Base-by-base conservation (phyloP, 1,140 invertebrate species). In the Bombus difficillimus region DNA sequence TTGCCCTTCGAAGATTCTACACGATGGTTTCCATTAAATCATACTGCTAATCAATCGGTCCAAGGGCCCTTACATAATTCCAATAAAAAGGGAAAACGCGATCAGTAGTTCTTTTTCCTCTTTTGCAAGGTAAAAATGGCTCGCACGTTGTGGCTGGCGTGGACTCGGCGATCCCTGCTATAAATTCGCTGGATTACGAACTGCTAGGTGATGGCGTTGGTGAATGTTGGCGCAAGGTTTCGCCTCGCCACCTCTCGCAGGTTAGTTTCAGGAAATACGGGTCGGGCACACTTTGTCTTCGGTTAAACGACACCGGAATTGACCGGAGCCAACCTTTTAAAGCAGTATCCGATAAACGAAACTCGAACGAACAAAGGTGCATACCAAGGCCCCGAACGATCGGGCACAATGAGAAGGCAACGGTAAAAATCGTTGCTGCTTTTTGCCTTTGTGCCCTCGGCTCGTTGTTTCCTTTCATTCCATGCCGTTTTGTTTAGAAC, bases 111-210 rank as follows among this genome's bases (percentile, higher is more conserved):
- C 0, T 73, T 41, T 74, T 64, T 82, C 71, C 68, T 75, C 18
- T 39, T 53, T 18, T 37, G 25, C 81, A 8, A 53, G 18, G 71
- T 74, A 89, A 89, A 84, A 90, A 84, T 71, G 32, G 62, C 72
- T 78, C 12, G 41, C 68, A 59, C 62, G 66, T 82, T 53, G 32
- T 22, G 69, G 47, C 32, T 32, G 43, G 34, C 59, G 57, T 74
- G 73, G 73, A 64, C 28, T 28, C 59, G 32, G 79, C 82, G 81
- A 90, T 89, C 88, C 81, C 59, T 32, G 32, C 88, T 69, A 87
- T 89, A 90, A 90, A 90, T 90, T 90, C 78, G 69, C 66, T 69
- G 80, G 81, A 28, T 80, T 89, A 85, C 73, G 85, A 79, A 84
- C 47, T 39, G 47, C 66, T 77, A 79, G 53, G 74, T 86, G 79